A percentile compares a stretch with the other conserved stretches of the same genome.
phyloP scores from a whole-genome alignment of 2,888 invertebrate species.

The Lasioglossum morio region DNA sequence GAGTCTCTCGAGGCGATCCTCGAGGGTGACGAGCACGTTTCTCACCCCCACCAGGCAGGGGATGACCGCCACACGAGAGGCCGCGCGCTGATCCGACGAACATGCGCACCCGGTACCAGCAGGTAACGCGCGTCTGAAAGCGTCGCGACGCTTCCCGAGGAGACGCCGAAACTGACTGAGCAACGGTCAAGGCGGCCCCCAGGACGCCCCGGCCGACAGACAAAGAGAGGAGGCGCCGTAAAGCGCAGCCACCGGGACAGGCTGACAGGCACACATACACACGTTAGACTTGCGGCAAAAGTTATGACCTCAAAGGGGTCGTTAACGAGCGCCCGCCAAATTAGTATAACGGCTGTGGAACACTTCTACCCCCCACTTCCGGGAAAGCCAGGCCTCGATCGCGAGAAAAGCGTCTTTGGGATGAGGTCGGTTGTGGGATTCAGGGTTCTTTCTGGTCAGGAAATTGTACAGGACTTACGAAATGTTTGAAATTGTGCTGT shows the following conservation, averaged over 20 bases:
- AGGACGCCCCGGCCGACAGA: conserved; percentile 23
- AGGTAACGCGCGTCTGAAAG: conserved; percentile 51
- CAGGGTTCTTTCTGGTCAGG: neutral
- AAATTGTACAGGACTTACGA: neutral
- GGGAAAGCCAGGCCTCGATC: neutral
- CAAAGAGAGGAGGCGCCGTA: conserved; percentile 36
- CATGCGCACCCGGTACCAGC: conserved; percentile 56
- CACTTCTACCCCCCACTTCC: conserved; percentile 32
- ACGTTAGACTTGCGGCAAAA: conserved; percentile 71
- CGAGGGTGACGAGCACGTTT: conserved; percentile 78
- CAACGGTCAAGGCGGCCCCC: conserved; percentile 48
- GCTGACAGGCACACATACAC: conserved; percentile 47
- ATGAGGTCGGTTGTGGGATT: neutral
- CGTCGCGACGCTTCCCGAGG: conserved; percentile 62
- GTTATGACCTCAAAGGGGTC: conserved; percentile 83
- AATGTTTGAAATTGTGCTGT: neutral
- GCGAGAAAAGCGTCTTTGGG: neutral
- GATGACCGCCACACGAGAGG: conserved; percentile 39
- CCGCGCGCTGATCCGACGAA: conserved; percentile 66
- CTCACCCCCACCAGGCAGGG: conserved; percentile 72
- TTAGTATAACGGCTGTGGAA: conserved; percentile 76
- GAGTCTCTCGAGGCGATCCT: conserved; percentile 70
- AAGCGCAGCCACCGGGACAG: conserved; percentile 49
- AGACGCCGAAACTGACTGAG: conserved; percentile 62
- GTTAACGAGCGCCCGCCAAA: conserved; percentile 80